These are phyloP conservation scores for Sanderia malayensis DNA, from an alignment of 30 jellyfish, hydroid and myxozoan species.

Conservation along the genomic window DNA sequence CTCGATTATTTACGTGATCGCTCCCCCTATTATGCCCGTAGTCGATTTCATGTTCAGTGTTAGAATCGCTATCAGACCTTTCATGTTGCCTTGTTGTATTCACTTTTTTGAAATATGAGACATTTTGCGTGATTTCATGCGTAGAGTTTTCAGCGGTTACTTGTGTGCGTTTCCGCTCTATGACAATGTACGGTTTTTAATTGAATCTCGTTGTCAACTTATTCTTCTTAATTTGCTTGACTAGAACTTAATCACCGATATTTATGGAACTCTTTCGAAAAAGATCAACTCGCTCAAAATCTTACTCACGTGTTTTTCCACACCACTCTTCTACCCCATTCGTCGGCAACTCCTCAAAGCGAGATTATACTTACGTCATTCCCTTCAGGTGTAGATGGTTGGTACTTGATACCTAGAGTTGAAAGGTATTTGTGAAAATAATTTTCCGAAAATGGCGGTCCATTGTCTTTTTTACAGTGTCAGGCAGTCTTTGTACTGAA, in stretches of 20 bases:
- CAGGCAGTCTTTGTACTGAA: conserved; percentile 9
- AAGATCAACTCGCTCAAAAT: conserved; percentile 31
- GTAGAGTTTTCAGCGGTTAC: conserved; percentile 7
- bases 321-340: conserved; percentile 21
- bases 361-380: conserved; percentile 18
- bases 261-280: neutral
- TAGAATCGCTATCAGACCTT: neutral
- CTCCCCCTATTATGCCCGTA: neutral
- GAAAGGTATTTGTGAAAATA: neutral
- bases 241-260: conserved; percentile 20
- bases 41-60: neutral
- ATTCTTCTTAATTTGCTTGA: conserved; percentile 2
- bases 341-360: conserved; percentile 21
- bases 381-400: conserved; percentile 11
- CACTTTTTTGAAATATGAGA: conserved; percentile 3
- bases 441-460: conserved; percentile 16
- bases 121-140: conserved; percentile 17
- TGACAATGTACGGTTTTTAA: conserved; percentile 8
- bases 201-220: neutral
- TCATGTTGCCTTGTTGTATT: neutral
- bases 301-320: no score
- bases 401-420: neutral
- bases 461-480: conserved; percentile 3
- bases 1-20: neutral
- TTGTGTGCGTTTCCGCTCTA: conserved; percentile 14